Evolutionary conservation across 2,888 invertebrate species (phyloP).

Genomic region (Ganaspis brasiliensis): DNA sequence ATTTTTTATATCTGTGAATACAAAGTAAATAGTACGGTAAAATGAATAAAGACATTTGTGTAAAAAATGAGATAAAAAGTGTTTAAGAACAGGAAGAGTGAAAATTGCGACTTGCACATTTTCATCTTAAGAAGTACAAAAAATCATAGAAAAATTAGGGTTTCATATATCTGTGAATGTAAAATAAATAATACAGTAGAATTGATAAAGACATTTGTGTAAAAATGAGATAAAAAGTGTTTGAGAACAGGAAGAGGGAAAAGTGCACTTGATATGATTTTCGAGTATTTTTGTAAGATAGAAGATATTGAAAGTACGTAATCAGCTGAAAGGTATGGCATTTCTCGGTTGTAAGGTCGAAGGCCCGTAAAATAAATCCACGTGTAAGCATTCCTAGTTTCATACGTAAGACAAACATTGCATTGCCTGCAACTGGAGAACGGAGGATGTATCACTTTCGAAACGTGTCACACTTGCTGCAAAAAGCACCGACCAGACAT

Average conservation of each 20-base stretch:
- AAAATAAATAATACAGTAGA: not conserved
- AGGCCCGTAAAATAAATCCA: constrained; percentile 60
- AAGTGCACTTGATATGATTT: constrained; percentile 28
- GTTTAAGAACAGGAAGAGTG: constrained; percentile 7
- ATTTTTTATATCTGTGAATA: too few species aligned
- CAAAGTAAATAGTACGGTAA: not conserved
- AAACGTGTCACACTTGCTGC: constrained; percentile 62
- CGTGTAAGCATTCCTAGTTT: constrained; percentile 62
- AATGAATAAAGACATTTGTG: not conserved
- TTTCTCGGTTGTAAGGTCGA: constrained; percentile 56
- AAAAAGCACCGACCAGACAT: constrained; percentile 43
- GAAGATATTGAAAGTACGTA: constrained; percentile 25
- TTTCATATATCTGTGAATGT: too few species aligned
- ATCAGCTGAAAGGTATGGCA: constrained; percentile 41
- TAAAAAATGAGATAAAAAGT: not conserved
- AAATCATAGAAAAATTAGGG: too few species aligned
- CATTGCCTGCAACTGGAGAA: constrained; percentile 57
- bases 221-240: not conserved
- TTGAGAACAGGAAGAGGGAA: constrained; percentile 17
- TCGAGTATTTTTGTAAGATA: constrained; percentile 16
- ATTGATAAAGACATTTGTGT: not conserved
- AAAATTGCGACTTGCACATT: too few species aligned
- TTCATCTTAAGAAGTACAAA: too few species aligned
- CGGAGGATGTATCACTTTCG: constrained; percentile 63
- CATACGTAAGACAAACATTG: constrained; percentile 57